Conservation (phyloP, 2,888 invertebrate species). For the Callinectes sapidus region DNA sequence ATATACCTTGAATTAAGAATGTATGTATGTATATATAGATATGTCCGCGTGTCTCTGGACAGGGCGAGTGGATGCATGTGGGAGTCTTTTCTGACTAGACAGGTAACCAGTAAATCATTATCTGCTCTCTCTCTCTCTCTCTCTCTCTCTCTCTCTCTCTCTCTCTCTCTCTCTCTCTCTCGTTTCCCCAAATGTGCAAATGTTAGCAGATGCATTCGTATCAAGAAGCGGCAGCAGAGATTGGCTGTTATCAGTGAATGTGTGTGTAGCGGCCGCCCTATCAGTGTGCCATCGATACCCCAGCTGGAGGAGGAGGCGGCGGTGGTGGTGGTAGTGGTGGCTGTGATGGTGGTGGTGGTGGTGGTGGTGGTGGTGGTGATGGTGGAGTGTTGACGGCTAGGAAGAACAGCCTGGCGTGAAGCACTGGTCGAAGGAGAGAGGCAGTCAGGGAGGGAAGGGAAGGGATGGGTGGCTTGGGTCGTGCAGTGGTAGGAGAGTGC, state of each 20-base stretch:
- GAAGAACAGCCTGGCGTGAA: conserved; percentile 18
- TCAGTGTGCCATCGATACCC: background rate
- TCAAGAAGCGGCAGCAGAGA: background rate
- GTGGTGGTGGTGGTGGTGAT: background rate
- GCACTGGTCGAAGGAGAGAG: conserved; percentile 5
- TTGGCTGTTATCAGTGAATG: background rate
- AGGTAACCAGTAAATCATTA: too few relatives aligned
- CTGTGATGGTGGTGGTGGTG: background rate
- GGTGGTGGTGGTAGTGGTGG: background rate
- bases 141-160: conserved; percentile 7
- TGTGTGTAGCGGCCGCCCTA: background rate
- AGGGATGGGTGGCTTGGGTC: background rate
- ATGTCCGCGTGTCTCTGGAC: background rate
- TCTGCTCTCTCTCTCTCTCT: background rate
- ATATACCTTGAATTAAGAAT: too few relatives aligned
- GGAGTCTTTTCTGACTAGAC: background rate
- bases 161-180: conserved; percentile 17
- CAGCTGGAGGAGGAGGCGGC: background rate
- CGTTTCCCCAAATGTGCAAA: background rate
- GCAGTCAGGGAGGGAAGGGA: background rate
- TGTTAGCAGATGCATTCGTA: background rate
- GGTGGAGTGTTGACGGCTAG: background rate
- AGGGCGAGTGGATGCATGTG: too few relatives aligned
- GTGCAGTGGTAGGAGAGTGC: background rate
- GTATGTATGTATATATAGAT: too few relatives aligned